phyloP scores from a whole-genome alignment of 2,113 vertebrate genomes.

The Chaetorhynchus papuensis region DNA sequence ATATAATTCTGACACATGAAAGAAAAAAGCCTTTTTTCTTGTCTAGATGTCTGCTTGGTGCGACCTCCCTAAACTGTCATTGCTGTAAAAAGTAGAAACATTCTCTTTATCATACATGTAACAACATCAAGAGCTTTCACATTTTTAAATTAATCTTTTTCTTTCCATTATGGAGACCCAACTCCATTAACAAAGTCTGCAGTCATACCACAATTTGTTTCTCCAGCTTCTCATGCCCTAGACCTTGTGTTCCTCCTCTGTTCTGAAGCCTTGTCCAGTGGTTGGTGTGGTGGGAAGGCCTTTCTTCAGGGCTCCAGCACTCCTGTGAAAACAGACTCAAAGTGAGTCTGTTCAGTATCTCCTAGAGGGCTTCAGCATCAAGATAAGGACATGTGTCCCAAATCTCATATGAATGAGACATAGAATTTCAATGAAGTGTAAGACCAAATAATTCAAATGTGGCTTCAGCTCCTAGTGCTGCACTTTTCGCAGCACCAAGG shows the following conservation, averaged over 20 bases:
- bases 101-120: not conserved
- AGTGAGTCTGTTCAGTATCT: not conserved
- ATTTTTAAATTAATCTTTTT: not conserved
- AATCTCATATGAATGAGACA: not conserved
- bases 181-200: not conserved
- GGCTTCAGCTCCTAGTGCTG: not conserved
- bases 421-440: not conserved
- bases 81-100: not conserved
- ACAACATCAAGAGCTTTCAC: not conserved
- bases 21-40: not conserved
- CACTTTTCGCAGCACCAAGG: not conserved
- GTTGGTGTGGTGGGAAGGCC: not conserved
- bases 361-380: not conserved
- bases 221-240: not conserved
- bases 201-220: not conserved
- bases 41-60: not conserved
- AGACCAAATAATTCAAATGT: not conserved
- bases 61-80: not conserved
- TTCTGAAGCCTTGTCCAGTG: not conserved
- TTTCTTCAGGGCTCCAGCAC: accelerated
- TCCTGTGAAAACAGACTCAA: not conserved
- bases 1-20: not conserved
- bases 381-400: not conserved
- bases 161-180: not conserved
- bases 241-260: not conserved